Evolutionary conservation across 2,888 invertebrate genomes (phyloP), one percentile per base, ranked within the genome.

Genomic region (Falcaria lacertinaria): DNA sequence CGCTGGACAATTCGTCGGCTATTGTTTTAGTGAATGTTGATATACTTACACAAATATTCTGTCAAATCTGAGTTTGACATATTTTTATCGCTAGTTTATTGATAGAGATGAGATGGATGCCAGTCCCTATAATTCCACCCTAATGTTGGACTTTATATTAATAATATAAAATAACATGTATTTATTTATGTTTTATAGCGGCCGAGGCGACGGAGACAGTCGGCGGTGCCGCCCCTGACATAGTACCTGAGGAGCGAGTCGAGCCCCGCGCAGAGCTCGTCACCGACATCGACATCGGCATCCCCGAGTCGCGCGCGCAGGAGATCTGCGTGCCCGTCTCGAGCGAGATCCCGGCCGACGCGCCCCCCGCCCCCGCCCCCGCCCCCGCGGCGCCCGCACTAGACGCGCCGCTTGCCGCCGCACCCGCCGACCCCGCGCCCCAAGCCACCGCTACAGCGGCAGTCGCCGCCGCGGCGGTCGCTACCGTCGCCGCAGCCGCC

Each of bases 321-420:
- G 85, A 88, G 80, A 91, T 80, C 52, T 91, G 70, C 80, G 84
- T 75, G 60, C 89, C 74, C 57, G 89, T 70, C 73, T 90, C 77
- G 15, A 70, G 60, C 47, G 86, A 84, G 61, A 84, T 86, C 36
- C 70, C 67, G 19, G 64, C 65, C 19, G 83, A 82, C 37, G 83
- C 80, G 48, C 73, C 54, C 38, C 64, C 66, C 35, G 63, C 74
- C 11, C 70, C 75, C 32, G 69, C 70, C 11, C 60, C 60, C 17
- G 68, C 64, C 19, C 62, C 68, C 8, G 33, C 56, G 15, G 55
- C 57, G 17, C 47, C 59, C 11, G 58, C 57, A 0, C 52, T 58
- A 8, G 57, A 47, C 19, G 62, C 61, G 17, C 58, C 64, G 6
- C 48, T 57, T 17, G 46, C 53, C 39, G 51, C 58, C 43, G 74